Evolutionary conservation across 2,888 invertebrate species (phyloP).

Genomic region (Leptinotarsa juncta): DNA sequence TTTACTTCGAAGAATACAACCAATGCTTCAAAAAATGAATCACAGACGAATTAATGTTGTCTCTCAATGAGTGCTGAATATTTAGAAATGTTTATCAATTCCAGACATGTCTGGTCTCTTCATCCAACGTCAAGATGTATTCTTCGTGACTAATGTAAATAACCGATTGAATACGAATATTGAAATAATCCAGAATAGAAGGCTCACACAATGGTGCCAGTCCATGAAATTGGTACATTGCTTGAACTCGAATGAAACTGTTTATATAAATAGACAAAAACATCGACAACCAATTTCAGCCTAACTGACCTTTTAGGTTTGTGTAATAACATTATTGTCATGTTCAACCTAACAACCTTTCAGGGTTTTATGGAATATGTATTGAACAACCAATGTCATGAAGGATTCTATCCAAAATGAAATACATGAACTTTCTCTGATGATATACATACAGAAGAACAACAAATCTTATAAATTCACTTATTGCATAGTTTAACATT

Average conservation of each 20-base stretch:
- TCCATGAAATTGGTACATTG: background rate
- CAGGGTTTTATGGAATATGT: slow-evolving; percentile 2
- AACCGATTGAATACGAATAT: no score
- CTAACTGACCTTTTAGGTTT: background rate
- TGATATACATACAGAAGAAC: background rate
- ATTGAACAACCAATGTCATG: slow-evolving; percentile 1
- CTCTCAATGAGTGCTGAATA: no score
- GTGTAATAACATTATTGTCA: slow-evolving; percentile 12
- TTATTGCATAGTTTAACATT: background rate
- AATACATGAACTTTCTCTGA: background rate
- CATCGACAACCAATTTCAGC: background rate
- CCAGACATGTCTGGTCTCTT: no score
- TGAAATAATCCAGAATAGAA: no score
- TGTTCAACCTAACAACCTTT: slow-evolving; percentile 11
- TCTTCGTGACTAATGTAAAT: no score
- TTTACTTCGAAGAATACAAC: no score
- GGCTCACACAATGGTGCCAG: no score
- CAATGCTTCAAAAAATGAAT: no score
- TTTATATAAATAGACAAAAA: background rate
- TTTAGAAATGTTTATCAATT: no score
- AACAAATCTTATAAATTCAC: background rate
- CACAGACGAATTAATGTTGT: no score
- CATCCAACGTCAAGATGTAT: no score
- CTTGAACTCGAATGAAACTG: slow-evolving; percentile 1
- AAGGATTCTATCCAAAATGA: background rate